Base-by-base conservation (phyloP, 2,797 vertebrate species). In the Coregonus ussuriensis region DNA sequence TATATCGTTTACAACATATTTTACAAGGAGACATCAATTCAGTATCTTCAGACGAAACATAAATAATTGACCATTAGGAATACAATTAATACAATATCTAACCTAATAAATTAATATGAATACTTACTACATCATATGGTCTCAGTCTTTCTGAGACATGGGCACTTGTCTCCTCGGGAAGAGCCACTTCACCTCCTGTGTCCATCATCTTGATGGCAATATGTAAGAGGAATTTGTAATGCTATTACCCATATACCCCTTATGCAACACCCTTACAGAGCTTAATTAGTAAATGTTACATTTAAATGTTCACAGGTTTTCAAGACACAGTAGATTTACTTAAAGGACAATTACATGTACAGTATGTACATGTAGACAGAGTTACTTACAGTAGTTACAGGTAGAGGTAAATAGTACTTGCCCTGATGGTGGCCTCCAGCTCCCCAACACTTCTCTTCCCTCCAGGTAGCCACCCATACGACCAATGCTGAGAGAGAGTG, bases 401-500 rank as follows among this genome's bases (percentile, higher is more conserved):
- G 41, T 47, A 47, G 41, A 47, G 9, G 41, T 47, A 47, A 47
- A 9, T 9, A 41, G 75, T 35, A 81, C 89, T 90, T 83, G 94
- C 94, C 91, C 92, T 92, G 81, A 93, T 92, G 72, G 92, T 93
- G 54, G 93, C 92, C 86, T 94, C 93, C 56, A 94, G 83, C 89
- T 94, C 93, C 71, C 91, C 90, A 80, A 93, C 89, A 71, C 92
- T 94, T 79, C 94, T 92, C 83, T 94, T 95, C 54, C 94, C 94
- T 15, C 94, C 94, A 73, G 94, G 94, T 86, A 95, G 87, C 94
- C 94, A 94, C 75, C 94, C 94, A 65, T 94, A 94, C 72, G 94
- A 95, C 94, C 94, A 95, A 83, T 95, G 94, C 86, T 95, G 94
- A 82, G 92, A 89, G 79, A 92, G 78, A 75, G 88, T 86, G 83